phyloP scores from a whole-genome alignment of 37 sponge, comb jelly and placozoan genomes.

The Ephydatia muelleri region DNA sequence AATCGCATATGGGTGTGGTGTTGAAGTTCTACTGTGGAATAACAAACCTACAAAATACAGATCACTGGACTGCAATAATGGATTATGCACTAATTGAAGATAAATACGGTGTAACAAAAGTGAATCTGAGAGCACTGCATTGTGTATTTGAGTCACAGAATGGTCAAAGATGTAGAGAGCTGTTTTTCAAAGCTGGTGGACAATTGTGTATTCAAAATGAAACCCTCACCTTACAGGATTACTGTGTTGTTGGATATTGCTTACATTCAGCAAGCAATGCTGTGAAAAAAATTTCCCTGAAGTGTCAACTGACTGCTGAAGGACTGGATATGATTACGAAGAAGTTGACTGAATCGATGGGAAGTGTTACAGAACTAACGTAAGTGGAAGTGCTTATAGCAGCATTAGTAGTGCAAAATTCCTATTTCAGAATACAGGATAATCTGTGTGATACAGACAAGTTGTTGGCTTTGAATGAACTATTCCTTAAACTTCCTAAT shows the following conservation, averaged over 20 bases:
- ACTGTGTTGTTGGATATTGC: conserved; percentile 32
- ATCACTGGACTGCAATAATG: background rate
- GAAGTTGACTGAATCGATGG: background rate
- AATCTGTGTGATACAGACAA: background rate
- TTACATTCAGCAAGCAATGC: background rate
- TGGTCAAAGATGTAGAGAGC: conserved; percentile 7
- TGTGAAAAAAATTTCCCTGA: conserved; percentile 16
- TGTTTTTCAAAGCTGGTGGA: conserved; percentile 5
- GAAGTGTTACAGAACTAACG: background rate
- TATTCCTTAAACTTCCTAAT: background rate
- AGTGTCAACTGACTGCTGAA: conserved; percentile 30
- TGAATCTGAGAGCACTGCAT: conserved; percentile 14
- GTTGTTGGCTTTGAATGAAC: background rate
- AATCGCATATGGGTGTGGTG: conserved; percentile 33
- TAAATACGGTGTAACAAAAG: background rate
- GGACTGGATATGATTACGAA: conserved; percentile 26
- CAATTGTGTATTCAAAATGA: conserved; percentile 13
- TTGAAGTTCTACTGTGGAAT: conserved; percentile 59
- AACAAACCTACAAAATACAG: background rate
- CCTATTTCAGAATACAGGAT: background rate
- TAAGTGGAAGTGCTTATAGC: background rate
- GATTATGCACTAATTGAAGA: background rate
- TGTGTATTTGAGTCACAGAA: conserved; percentile 53
- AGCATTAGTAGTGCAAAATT: background rate
- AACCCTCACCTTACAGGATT: conserved; percentile 23